Base-by-base conservation (phyloP, 1,140 invertebrate species). In the Drosophila tsacasi region DNA sequence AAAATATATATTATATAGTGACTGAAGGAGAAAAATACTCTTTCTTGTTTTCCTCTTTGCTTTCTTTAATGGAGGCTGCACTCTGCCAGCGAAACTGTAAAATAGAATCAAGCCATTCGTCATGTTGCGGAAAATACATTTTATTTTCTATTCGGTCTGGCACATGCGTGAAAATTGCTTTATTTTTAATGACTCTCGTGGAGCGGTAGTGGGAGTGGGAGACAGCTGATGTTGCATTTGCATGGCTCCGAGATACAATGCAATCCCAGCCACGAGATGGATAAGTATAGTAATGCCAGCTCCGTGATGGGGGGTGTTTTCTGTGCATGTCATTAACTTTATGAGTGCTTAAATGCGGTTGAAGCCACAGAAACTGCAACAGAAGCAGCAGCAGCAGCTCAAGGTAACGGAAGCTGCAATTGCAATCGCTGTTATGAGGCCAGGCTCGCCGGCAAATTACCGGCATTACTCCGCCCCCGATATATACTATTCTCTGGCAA, bases 161-260 rank as follows among this genome's bases (percentile, higher is more conserved):
- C 81, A 87, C 75, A 85, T 90, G 85, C 85, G 85, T 89, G 85
- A 89, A 89, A 89, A 89, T 89, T 85, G 81, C 84, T 87, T 89
- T 87, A 90, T 87, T 84, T 89, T 87, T 89, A 87, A 87, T 90
- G 84, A 89, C 79, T 76, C 39, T 30, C 68, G 59, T 35, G 54
- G 50, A 37, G 15, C 19, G 2, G 52, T 13, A 37, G 21, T 55
- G 32, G 54, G 19, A 19, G 13, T n/a, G 52, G 37, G 27, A 59
- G 46, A 59, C 62, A 67, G 54, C 63, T 40, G 82, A 79, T 86
- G 83, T 68, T 78, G 79, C 67, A 73, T 72, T 61, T 72, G 52
- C 67, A 59, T 73, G 58, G 21, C 68, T 49, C 27, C 27, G 52
- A 32, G 54, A 72, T 71, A 71, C 78, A 63, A 44, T 72, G 60